Conservation (phyloP, 2,888 invertebrate species). For the Cephus nigrinus region DNA sequence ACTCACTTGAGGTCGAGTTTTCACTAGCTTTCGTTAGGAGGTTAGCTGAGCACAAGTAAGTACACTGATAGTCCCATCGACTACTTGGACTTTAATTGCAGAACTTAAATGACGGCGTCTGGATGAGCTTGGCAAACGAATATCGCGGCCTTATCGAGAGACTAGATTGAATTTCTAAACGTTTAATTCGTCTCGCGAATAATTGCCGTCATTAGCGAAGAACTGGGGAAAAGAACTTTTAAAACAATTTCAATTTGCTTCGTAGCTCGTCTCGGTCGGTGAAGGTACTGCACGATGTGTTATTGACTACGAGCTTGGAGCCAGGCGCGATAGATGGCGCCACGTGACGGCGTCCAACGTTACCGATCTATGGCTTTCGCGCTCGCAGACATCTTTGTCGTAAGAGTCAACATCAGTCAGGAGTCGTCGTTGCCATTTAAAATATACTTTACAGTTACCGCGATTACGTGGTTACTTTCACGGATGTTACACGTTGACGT, state of each 20-base stretch:
- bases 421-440: constrained; percentile 1
- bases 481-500: background rate
- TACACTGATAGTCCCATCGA: background rate
- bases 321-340: constrained; percentile 26
- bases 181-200: constrained; percentile 5
- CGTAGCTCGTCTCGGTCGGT: constrained; percentile 23
- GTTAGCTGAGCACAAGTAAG: background rate
- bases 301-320: constrained; percentile 9
- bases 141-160: constrained; percentile 4
- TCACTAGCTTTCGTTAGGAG: background rate
- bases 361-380: constrained; percentile 27
- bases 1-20: constrained; percentile 38
- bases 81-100: constrained; percentile 28
- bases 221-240: constrained; percentile 6
- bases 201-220: constrained; percentile 6
- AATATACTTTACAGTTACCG: constrained; percentile 3
- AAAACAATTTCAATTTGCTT: constrained; percentile 28
- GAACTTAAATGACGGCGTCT: constrained; percentile 26
- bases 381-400: background rate
- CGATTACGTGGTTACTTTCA: constrained; percentile 9
- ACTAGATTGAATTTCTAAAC: constrained; percentile 1
- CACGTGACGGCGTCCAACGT: constrained; percentile 26
- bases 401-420: background rate
- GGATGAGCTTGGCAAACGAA: constrained; percentile 8
- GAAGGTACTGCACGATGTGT: constrained; percentile 12